Evolutionary conservation across 2,113 vertebrate genomes (phyloP), one percentile per base, ranked within the genome.

Genomic region (Pterophyllum scalare): DNA sequence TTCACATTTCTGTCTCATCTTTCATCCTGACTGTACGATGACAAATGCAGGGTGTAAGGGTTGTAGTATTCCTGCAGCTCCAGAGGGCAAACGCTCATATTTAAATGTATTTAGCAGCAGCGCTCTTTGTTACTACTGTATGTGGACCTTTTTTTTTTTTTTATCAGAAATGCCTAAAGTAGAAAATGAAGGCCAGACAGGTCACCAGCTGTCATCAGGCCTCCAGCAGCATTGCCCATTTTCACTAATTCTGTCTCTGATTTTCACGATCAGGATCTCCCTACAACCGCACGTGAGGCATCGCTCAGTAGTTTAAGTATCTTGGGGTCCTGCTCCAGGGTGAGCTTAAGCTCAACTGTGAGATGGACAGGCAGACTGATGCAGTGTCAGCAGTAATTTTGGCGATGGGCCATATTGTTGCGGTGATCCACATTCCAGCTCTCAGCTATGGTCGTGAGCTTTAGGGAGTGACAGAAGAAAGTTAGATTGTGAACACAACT

Each of bases 1-100:
- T 84, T 92, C 83, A 84, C 38, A 81, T 88, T 81, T 90, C 77
- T 78, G 84, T 79, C 87, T 93, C 85, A 81, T 90, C 80, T 86
- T 88, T 90, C 87, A 83, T 86, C 79, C 85, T 15, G 2, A 46
- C 82, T 82, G 79, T 61, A 24, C 67, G 60, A 26, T 77, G 79
- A 86, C 84, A 67, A 81, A 86, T 84, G 57, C 65, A 33, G 70
- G 43, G 76, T 86, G 76, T 64, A 26, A 31, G 78, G 59, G 49
- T 35, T 62, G 62, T 10, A 20, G 52, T 54, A 72, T 80, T 77
- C 59, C 52, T 76, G 80, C 60, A 75, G 70, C 56, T 11, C 79
- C 59, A 33, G 38, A 62, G 74, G 56, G 82, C 70, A 20, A 74
- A 84, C 11, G n/a, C 67, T 57, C 62, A 43, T 57, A 77, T 72